A percentile compares a stretch with the other conserved stretches of the same genome.
Evolutionary conservation across 2,113 vertebrate species (phyloP).

Genomic region (Callopanchax toddi): DNA sequence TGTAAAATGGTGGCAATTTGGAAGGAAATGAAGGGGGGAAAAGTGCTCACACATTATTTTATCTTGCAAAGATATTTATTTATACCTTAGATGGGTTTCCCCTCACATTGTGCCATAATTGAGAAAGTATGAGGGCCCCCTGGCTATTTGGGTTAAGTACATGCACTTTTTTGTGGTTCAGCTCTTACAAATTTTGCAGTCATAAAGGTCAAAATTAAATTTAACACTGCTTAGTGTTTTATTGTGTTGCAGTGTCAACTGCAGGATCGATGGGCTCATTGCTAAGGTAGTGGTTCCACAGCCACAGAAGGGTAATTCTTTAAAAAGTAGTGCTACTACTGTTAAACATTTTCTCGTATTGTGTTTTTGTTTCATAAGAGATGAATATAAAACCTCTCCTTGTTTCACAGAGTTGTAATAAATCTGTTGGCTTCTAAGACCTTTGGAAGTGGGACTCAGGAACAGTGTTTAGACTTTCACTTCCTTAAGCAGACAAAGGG

Average conservation of each 20-base stretch:
- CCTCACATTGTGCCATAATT: slow-evolving; percentile 70
- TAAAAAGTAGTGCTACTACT: slow-evolving; percentile 33
- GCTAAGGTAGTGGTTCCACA: slow-evolving; percentile 63
- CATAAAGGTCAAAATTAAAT: slow-evolving; percentile 84
- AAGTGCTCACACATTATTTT: slow-evolving; percentile 64
- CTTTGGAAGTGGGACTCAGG: neutral
- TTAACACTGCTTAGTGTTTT: slow-evolving; percentile 78
- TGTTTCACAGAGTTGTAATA: slow-evolving; percentile 37
- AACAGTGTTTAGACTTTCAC: slow-evolving; percentile 22
- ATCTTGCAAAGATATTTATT: slow-evolving; percentile 70
- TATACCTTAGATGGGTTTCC: slow-evolving; percentile 54
- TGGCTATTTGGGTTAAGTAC: slow-evolving; percentile 80
- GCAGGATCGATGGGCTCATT: slow-evolving; percentile 78
- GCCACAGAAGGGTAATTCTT: slow-evolving; percentile 56
- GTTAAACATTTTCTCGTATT: slow-evolving; percentile 40
- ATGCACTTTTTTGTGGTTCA: slow-evolving; percentile 75
- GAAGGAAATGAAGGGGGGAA: slow-evolving; percentile 55
- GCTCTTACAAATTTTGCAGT: slow-evolving; percentile 66
- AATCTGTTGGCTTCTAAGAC: slow-evolving; percentile 26
- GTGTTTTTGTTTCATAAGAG: slow-evolving; percentile 50
- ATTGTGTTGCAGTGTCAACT: slow-evolving; percentile 76
- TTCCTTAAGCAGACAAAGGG: too few relatives aligned
- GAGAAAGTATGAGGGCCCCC: slow-evolving; percentile 77
- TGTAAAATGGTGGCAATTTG: slow-evolving; percentile 70
- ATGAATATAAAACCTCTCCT: slow-evolving; percentile 40